Percentiles rank a stretch among this genome's conserved stretches.
Conservation (phyloP, 2,888 invertebrate genomes). For the Lapara coniferarum region DNA sequence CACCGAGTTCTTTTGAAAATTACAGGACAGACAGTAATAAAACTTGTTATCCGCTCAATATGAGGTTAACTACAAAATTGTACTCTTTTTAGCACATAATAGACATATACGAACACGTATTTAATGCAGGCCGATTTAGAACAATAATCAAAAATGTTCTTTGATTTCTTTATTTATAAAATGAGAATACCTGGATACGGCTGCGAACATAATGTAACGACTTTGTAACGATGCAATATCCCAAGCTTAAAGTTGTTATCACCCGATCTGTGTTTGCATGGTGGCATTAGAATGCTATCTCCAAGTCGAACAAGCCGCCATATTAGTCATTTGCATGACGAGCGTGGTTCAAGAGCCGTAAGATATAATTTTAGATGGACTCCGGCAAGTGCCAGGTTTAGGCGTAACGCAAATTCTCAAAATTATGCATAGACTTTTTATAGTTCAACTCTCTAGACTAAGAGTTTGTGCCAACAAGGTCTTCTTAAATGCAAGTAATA, state of each 20-base stretch:
- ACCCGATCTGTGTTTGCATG: not conserved
- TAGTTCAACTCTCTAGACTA: not conserved
- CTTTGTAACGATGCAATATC: not conserved
- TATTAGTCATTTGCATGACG: slow-evolving; percentile 1
- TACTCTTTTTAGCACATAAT: too few relatives aligned
- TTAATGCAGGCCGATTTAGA: too few relatives aligned
- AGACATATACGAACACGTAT: too few relatives aligned
- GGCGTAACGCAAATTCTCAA: not conserved
- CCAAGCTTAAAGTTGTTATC: not conserved
- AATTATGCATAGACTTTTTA: not conserved
- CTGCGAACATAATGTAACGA: too few relatives aligned
- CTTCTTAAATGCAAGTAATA: too few relatives aligned
- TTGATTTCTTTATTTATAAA: too few relatives aligned
- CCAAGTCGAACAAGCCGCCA: not conserved
- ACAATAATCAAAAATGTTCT: too few relatives aligned
- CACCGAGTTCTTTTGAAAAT: too few relatives aligned
- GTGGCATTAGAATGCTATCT: not conserved
- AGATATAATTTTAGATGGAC: slow-evolving; percentile 8
- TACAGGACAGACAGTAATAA: too few relatives aligned
- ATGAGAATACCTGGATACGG: not conserved
- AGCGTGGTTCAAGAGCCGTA: not conserved
- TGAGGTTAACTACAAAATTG: too few relatives aligned
- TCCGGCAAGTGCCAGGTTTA: slow-evolving; percentile 4
- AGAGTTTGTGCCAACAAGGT: too few relatives aligned
- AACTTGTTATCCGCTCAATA: too few relatives aligned